Conservation (phyloP, 1,140 invertebrate species). For the Druon quercuslanigerum region DNA sequence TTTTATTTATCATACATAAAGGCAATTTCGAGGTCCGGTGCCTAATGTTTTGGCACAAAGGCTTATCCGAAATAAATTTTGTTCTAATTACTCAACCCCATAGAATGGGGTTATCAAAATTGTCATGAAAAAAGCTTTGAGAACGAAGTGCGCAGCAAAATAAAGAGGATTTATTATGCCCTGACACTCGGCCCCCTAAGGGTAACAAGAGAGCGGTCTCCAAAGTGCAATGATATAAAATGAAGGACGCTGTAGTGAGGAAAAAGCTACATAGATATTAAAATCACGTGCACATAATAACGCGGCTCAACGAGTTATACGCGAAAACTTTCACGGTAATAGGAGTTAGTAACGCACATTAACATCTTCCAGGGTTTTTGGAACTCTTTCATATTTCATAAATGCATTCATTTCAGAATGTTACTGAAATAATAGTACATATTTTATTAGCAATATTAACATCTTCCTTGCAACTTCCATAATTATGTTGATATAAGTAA, state of each 20-base stretch:
- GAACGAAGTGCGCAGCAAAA: constrained; percentile 41
- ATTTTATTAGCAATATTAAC: no score
- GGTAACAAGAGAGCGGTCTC: constrained; percentile 37
- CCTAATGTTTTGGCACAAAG: constrained; percentile 50
- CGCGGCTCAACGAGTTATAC: constrained; percentile 38
- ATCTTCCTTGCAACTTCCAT: no score
- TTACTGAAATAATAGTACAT: no score
- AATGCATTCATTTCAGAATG: neutral
- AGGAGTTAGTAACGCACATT: constrained; percentile 39
- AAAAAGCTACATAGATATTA: constrained; percentile 50
- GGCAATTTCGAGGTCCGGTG: constrained; percentile 49
- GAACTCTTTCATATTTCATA: neutral
- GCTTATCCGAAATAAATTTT: constrained; percentile 53
- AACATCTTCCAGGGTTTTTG: constrained; percentile 35
- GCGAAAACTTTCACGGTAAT: constrained; percentile 40
- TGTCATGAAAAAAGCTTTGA: constrained; percentile 47
- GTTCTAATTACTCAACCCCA: constrained; percentile 49
- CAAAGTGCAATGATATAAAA: constrained; percentile 31
- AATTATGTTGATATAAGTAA: no score
- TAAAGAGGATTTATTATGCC: constrained; percentile 48
- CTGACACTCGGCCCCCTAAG: constrained; percentile 49
- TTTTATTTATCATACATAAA: constrained; percentile 46
- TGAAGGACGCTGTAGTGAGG: constrained; percentile 32
- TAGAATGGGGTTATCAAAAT: constrained; percentile 50
- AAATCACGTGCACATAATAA: constrained; percentile 38